phyloP scores from a whole-genome alignment of 2,113 vertebrate genomes.

The Eclectus roratus region DNA sequence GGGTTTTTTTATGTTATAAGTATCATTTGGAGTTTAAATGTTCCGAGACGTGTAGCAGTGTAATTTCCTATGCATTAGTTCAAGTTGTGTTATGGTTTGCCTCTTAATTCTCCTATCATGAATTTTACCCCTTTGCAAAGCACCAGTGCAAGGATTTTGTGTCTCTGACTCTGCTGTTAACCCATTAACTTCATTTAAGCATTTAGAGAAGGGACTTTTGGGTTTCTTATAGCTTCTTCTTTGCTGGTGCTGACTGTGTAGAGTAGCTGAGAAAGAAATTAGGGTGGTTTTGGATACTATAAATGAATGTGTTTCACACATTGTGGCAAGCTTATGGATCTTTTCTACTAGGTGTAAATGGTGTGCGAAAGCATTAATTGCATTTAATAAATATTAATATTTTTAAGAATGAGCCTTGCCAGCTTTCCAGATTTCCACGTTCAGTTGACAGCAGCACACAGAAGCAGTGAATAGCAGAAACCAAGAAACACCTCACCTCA shows the following conservation, averaged over 20 bases:
- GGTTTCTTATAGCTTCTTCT: neutral
- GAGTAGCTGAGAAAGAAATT: neutral
- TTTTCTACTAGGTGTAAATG: neutral
- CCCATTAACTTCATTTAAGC: neutral
- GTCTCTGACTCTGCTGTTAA: neutral
- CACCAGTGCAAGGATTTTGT: neutral
- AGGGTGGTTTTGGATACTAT: neutral
- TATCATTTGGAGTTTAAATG: neutral
- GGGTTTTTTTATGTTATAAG: fast-evolving
- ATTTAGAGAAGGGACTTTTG: neutral
- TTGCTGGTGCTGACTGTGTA: neutral
- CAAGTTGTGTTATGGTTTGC: neutral
- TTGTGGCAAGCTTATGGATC: neutral
- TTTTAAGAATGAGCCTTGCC: neutral
- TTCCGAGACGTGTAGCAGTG: neutral
- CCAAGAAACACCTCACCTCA: neutral
- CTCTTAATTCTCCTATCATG: neutral
- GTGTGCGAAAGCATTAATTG: neutral
- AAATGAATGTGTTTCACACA: neutral
- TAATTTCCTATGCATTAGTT: neutral
- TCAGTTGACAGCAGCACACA: neutral
- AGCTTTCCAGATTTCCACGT: neutral
- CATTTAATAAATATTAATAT: neutral
- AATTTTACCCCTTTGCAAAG: neutral
- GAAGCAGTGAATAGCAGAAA: neutral